A percentile compares a stretch with the other conserved stretches of the same genome.
These are phyloP conservation scores for Microtus obscurus DNA, from an alignment of 2,797 vertebrate species.

Conservation along the genomic window DNA sequence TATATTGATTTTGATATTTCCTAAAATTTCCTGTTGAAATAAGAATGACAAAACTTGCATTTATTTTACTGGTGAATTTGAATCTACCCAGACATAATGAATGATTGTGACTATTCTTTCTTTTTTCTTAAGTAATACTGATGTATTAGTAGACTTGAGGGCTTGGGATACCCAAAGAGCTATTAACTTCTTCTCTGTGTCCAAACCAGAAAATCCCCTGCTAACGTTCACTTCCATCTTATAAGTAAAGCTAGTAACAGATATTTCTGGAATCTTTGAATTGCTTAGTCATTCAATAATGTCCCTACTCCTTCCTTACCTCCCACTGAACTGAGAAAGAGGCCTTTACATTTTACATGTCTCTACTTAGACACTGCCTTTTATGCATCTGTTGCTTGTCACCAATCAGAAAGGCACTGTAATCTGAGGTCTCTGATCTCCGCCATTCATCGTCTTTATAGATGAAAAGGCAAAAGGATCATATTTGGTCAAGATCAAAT, in stretches of 20 bases:
- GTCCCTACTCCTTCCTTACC: neutral
- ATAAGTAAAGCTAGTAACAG: neutral
- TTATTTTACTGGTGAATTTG: constrained; percentile 32
- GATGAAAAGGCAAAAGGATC: constrained; percentile 26
- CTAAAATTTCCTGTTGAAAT: neutral
- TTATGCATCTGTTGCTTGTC: neutral
- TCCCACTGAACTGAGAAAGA: neutral
- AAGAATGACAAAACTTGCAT: constrained; percentile 26
- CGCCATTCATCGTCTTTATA: neutral
- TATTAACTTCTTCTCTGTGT: neutral
- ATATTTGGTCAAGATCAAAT: neutral
- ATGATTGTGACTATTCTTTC: constrained; percentile 4
- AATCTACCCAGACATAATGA: neutral
- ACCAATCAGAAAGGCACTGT: neutral
- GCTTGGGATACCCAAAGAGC: neutral
- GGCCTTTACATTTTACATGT: neutral
- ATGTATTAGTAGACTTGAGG: neutral
- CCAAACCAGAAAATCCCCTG: neutral
- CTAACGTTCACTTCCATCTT: neutral
- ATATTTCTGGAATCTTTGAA: neutral
- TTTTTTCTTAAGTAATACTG: neutral
- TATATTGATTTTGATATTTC: constrained; percentile 42
- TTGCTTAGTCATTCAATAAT: neutral
- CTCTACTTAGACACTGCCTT: neutral
- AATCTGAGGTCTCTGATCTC: neutral